phyloP scores from a whole-genome alignment of 2,113 vertebrate species.

The Anser cygnoides region DNA sequence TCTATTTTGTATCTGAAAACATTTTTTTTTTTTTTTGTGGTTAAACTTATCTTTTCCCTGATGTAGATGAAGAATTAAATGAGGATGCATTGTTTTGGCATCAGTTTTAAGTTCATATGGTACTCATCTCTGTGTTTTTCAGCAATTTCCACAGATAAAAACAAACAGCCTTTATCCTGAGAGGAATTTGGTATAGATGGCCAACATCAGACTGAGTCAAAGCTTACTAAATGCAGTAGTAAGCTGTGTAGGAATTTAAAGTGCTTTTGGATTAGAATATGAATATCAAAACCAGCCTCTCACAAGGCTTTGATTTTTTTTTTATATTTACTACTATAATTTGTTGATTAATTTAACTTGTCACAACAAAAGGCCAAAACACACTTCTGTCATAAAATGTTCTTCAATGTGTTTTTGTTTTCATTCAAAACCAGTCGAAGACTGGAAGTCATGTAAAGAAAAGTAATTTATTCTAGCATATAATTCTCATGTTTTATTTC shows the following conservation, averaged over 20 bases:
- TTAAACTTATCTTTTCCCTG: not conserved
- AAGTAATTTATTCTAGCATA: not conserved
- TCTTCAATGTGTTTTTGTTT: not conserved
- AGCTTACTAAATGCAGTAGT: not conserved
- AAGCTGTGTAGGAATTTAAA: not conserved
- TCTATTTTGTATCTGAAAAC: not conserved
- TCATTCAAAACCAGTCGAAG: not conserved
- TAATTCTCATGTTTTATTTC: not conserved
- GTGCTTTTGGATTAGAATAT: not conserved
- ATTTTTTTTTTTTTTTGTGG: not conserved
- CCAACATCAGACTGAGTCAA: not conserved
- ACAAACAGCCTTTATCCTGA: fast-evolving
- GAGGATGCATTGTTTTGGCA: not conserved
- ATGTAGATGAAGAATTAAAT: not conserved
- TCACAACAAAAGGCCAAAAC: not conserved
- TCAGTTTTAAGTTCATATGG: not conserved
- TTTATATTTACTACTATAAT: not conserved
- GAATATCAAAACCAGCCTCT: not conserved
- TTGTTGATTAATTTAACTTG: not conserved
- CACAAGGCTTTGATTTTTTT: not conserved
- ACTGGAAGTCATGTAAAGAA: not conserved
- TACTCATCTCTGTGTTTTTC: not conserved
- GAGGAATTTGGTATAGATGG: not conserved
- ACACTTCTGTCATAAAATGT: not conserved
- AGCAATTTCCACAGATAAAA: not conserved